Base-by-base conservation (phyloP, 2,797 vertebrate species). In the Gephyroberyx darwinii region DNA sequence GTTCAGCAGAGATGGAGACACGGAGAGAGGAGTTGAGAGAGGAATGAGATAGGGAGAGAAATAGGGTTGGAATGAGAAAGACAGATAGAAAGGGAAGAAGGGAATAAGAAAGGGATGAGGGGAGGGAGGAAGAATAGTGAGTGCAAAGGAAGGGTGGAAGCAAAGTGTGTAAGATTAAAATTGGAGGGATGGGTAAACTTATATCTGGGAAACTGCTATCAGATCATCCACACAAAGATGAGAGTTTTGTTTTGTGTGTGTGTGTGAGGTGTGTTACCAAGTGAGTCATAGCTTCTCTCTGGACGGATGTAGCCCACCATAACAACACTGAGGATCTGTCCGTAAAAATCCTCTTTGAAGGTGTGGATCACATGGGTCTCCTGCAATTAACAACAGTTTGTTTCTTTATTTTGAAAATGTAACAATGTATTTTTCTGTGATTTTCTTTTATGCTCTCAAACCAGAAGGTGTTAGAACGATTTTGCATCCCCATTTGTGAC, bases 341-440 rank as follows among this genome's bases (percentile, higher is more conserved):
- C 98, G 22, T 99, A 99, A 65, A 99, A 99, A 87, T 99, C 97
- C 41, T 99, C 95, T 82, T 97, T 94, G 87, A 97, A 99, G 12
- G 87, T 95, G 82, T 99, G 96, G 70, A 99, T 98, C 82, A 99
- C 93, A 75, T 99, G 97, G 0, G 96, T 96, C 93, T 99, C 98
- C 98, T 99, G 80, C 5, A 78, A 84, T 1, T 19, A 80, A 58
- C 51, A 50, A 65, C 43, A 48, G 31, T 43, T 48, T 31, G 3
- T 33, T 47, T 43, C 30, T 43, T 45, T 62, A 37, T 6, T 45
- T 43, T 20, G n/a, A 6, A 55, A 37, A 31, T 5, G 2, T 52
- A 17, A 16, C 39, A 37, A 31, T 5, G 5, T 52, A 17, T 9
- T 26, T 30, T 31, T 31, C 14, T 22, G 8, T 9, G 22, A 14